A percentile compares a stretch with the other conserved stretches of the same genome.
phyloP scores from a whole-genome alignment of 2,113 vertebrate genomes.

The Clarias batrachus region DNA sequence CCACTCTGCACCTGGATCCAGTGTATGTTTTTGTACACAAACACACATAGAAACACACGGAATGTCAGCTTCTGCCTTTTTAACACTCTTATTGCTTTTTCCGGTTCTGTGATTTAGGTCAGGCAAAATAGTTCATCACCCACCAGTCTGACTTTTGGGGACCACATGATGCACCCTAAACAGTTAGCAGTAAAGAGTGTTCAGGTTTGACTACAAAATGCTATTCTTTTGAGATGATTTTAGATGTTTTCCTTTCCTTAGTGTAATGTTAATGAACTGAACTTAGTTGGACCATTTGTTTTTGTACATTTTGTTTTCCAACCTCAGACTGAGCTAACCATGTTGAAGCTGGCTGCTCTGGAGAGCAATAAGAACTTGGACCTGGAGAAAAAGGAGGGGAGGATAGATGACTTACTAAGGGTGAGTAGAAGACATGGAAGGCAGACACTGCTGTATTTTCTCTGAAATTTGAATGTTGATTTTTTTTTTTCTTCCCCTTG shows the following conservation, averaged over 20 bases:
- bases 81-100: conserved; percentile 23
- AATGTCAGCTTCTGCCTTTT: not conserved
- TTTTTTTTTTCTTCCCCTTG: not conserved
- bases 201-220: conserved; percentile 76
- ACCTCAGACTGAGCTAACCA: conserved; percentile 92
- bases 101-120: conserved; percentile 74
- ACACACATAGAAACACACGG: not conserved
- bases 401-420: conserved; percentile 98
- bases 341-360: conserved; percentile 95
- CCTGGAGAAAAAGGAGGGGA: conserved; percentile 98
- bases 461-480: not conserved
- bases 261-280: not conserved
- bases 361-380: conserved; percentile 99
- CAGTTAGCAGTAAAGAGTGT: conserved; percentile 91
- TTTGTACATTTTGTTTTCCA: conserved; percentile 22
- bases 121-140: conserved; percentile 97
- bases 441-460: not conserved
- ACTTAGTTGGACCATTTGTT: not conserved
- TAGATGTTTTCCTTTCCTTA: not conserved
- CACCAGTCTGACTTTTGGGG: conserved; percentile 92
- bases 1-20: conserved; percentile 90
- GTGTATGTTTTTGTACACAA: conserved; percentile 73
- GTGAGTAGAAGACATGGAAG: conserved; percentile 71
- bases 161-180: conserved; percentile 92
- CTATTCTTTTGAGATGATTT: not conserved